A percentile compares a stretch with the other conserved stretches of the same genome.
phyloP scores from a whole-genome alignment of 2,113 vertebrate species.

The Conger conger region DNA sequence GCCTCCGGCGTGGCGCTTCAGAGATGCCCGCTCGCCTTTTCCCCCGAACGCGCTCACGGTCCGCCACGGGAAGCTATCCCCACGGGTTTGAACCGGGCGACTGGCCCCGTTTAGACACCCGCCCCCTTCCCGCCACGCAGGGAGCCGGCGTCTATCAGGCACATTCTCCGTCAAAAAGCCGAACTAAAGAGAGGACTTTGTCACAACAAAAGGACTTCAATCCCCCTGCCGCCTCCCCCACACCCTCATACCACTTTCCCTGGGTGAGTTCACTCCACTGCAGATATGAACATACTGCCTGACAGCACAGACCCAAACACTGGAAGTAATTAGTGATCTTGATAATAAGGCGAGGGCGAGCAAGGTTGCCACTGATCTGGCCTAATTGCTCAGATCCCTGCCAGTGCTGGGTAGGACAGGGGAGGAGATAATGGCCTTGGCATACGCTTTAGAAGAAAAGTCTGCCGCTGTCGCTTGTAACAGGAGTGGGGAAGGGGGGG shows the following conservation, averaged over 20 bases:
- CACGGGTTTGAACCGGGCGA: constrained; percentile 48
- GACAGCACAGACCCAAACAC: constrained; percentile 49
- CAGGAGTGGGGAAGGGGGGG: neutral
- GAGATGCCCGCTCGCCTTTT: constrained; percentile 9
- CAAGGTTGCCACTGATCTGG: constrained; percentile 70
- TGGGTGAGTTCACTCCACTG: constrained; percentile 46
- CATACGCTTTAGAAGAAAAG: constrained; percentile 52
- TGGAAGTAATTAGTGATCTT: constrained; percentile 77
- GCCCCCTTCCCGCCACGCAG: neutral
- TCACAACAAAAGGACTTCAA: constrained; percentile 63
- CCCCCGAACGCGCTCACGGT: neutral
- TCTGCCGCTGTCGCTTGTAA: constrained; percentile 38
- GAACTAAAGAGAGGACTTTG: constrained; percentile 49
- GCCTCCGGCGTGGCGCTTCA: constrained; percentile 31
- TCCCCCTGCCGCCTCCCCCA: constrained; percentile 42
- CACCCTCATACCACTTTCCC: constrained; percentile 39
- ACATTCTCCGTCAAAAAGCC: constrained; percentile 62
- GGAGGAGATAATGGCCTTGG: constrained; percentile 64
- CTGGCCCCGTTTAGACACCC: constrained; percentile 71
- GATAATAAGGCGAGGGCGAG: constrained; percentile 69
- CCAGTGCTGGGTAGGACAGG: constrained; percentile 60
- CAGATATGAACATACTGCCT: constrained; percentile 43
- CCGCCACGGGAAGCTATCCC: neutral
- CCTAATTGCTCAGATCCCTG: constrained; percentile 72
- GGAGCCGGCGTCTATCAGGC: constrained; percentile 68